These are phyloP conservation scores for Nannospalax galili DNA, from an alignment of 2,113 vertebrate species.

Conservation along the genomic window DNA sequence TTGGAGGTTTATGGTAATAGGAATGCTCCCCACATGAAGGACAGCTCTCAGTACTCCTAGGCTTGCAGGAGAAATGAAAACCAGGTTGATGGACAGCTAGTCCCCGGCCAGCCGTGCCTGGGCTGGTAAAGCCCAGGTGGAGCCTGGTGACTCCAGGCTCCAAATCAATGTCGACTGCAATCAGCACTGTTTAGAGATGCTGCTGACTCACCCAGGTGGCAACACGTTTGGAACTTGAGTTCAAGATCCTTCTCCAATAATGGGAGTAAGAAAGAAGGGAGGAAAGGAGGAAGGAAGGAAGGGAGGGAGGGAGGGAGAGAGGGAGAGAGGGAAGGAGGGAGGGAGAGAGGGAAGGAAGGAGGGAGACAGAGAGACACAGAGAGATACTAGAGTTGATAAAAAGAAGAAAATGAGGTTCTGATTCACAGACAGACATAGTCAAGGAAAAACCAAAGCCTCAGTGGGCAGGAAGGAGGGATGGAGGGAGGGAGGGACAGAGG, in stretches of 20 bases:
- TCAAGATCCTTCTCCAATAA: not conserved
- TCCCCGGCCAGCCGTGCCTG: not conserved
- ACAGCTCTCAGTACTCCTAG: constrained; percentile 38
- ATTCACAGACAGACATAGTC: not conserved
- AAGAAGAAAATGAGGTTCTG: not conserved
- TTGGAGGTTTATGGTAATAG: constrained; percentile 66
- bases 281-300: too few relatives aligned
- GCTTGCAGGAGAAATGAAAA: not conserved
- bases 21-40: constrained; percentile 51
- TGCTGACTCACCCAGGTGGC: not conserved
- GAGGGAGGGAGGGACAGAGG: too few relatives aligned
- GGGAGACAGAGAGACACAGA: too few relatives aligned
- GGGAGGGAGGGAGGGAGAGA: too few relatives aligned
- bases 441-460: not conserved
- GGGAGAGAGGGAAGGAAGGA: too few relatives aligned
- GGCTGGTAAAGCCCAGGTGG: constrained; percentile 6
- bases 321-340: too few relatives aligned
- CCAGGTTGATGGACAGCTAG: constrained; percentile 43
- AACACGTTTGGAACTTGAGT: not conserved
- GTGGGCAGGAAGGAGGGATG: too few relatives aligned
- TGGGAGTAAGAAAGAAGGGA: not conserved
- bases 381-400: not conserved
- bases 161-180: not conserved
- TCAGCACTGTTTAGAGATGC: not conserved
- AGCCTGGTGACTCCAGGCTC: not conserved